A percentile compares a stretch with the other conserved stretches of the same genome.
Conservation (phyloP, 2,113 vertebrate genomes). For the Ceyx margarethae region DNA sequence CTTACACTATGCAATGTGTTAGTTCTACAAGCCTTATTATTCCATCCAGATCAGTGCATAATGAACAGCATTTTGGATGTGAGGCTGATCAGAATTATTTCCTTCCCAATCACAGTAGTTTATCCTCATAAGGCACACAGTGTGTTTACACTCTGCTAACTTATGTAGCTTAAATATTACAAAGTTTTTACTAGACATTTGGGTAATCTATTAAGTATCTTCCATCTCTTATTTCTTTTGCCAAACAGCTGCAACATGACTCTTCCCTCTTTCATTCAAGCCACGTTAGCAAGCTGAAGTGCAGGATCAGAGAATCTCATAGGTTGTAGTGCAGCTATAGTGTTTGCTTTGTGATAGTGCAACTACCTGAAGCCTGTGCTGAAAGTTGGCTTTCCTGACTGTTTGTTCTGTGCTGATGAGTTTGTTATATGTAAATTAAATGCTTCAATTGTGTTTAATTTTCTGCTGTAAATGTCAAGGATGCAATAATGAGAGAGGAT, state of each 20-base stretch:
- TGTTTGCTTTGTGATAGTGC: neutral
- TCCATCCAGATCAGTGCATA: neutral
- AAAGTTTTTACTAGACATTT: neutral
- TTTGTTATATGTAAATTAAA: constrained; percentile 41
- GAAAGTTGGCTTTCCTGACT: neutral
- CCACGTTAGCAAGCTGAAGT: fast-evolving
- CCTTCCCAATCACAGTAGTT: neutral
- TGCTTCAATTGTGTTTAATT: constrained; percentile 63
- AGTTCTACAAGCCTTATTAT: neutral
- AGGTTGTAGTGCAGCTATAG: neutral
- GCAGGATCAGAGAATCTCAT: neutral
- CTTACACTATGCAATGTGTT: neutral
- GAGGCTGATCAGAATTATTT: neutral
- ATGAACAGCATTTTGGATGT: neutral
- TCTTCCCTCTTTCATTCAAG: neutral
- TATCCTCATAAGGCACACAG: neutral
- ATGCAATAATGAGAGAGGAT: constrained; percentile 47
- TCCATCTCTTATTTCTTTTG: neutral
- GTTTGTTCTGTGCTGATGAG: constrained; percentile 38
- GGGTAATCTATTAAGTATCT: neutral
- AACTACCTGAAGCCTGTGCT: neutral
- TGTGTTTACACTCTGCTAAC: constrained; percentile 8
- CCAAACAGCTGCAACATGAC: neutral
- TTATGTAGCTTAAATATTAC: neutral
- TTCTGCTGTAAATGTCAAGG: constrained; percentile 57